A percentile compares a stretch with the other conserved stretches of the same genome.
phyloP scores from a whole-genome alignment of 23 tunicate species.

The Halocynthia aurantium region DNA sequence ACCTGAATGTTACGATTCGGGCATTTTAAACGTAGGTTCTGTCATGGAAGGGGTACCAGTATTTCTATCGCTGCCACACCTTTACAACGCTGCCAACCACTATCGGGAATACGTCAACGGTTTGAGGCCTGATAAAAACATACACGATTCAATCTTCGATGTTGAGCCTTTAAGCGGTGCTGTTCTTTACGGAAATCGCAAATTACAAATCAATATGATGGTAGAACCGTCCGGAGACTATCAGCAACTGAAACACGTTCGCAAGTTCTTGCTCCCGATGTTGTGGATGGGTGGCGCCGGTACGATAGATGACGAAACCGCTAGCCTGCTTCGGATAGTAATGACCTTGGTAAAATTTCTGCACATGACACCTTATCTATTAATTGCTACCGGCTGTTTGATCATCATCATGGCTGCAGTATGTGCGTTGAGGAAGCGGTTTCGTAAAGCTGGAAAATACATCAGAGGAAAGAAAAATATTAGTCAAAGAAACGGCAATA shows the following conservation, averaged over 20 bases:
- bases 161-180: constrained; percentile 59
- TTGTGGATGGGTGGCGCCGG: constrained; percentile 12
- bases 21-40: constrained; percentile 61
- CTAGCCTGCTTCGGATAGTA: background rate
- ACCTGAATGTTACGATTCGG: constrained; percentile 61
- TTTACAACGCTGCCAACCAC: constrained; percentile 52
- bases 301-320: constrained; percentile 12
- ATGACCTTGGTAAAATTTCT: background rate
- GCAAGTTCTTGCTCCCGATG: constrained; percentile 4
- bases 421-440: no score
- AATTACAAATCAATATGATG: constrained; percentile 17
- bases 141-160: constrained; percentile 62
- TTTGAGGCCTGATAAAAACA: constrained; percentile 38
- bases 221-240: background rate
- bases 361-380: no score
- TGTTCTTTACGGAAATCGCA: background rate
- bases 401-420: no score
- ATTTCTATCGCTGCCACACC: constrained; percentile 67
- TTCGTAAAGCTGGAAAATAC: no score
- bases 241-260: constrained; percentile 2
- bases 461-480: no score
- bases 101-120: constrained; percentile 44
- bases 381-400: no score
- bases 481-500: no score
- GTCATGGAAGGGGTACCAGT: constrained; percentile 74